Evolutionary conservation across 2,797 vertebrate species (phyloP), one percentile per base, ranked within the genome.

Genomic region (Okamejei kenojei): DNA sequence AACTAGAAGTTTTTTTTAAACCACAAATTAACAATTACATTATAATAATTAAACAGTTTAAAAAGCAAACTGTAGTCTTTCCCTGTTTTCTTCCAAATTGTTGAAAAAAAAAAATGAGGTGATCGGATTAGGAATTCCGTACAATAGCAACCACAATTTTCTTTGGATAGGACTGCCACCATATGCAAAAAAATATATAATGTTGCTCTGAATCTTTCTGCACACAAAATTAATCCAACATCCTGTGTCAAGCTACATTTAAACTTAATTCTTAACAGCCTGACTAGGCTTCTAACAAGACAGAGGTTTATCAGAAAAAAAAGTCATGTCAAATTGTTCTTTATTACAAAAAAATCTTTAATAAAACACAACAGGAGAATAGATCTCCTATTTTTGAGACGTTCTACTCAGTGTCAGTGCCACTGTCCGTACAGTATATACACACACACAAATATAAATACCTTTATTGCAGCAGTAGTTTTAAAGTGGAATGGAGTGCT

Each of bases 341-440:
- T 73, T 29, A 38, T 38, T 29, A 74, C 29, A 92, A 15, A 54
- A 29, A 26, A 1, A 65, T 35, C 26, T 29, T 29, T 15, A 92
- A 45, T 54, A 74, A 73, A 7, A 74, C 21, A 76, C 38, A 73
- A 54, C 58, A 76, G 90, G 54, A 71, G 19, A 84, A 58, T 61
- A 91, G 73, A n/a, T 92, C 38, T 21, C 10, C 71, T 54, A 92
- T 76, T 74, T 71, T 90, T 92, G 68, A 92, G 90, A 54, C 1
- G 7, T 84, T 88, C 61, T 68, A 58, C 90, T 76, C 35, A 71
- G 68, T 68, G 10, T 45, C 68, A 91, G 90, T 54, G 68, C 71
- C 63, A 91, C 38, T 91, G 65, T 71, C 65, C 38, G 71, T 91
- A 91, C 90, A 91, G 90, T 91, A 73, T 90, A 88, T 21, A 81